Conservation (phyloP, 2,113 vertebrate species). For the Oncorhynchus kisutch region DNA sequence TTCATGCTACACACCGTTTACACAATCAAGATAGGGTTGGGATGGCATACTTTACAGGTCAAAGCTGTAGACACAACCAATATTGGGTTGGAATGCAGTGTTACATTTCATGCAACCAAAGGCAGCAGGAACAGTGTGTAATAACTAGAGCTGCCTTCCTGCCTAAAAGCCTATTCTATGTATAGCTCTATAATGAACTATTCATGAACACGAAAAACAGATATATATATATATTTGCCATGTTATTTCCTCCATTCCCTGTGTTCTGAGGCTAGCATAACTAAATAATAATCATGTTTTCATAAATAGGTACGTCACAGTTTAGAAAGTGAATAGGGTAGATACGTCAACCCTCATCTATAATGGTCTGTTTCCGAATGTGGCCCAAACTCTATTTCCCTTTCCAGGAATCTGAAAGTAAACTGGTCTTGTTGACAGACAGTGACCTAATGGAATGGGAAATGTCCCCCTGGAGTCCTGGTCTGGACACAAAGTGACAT, state of each 20-base stretch:
- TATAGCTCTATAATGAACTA: constrained; percentile 20
- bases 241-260: too few species aligned
- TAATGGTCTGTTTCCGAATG: background rate
- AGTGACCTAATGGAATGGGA: constrained; percentile 48
- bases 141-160: constrained; percentile 3
- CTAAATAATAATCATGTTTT: background rate
- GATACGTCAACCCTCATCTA: too few species aligned
- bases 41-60: too few species aligned
- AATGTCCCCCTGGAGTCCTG: constrained; percentile 31
- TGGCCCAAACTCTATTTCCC: background rate
- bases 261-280: background rate
- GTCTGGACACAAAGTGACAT: background rate
- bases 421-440: constrained; percentile 26
- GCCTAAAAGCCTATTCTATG: constrained; percentile 6
- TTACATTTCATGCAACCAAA: background rate
- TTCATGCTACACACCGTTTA: too few species aligned
- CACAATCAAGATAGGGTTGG: too few species aligned
- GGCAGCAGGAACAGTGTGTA: constrained; percentile 10
- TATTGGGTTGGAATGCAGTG: too few species aligned
- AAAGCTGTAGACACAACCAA: too few species aligned
- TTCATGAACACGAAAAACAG: constrained; percentile 8
- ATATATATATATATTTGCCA: background rate
- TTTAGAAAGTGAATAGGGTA: too few species aligned
- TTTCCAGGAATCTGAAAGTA: constrained; percentile 28
- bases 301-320: too few species aligned